These are phyloP conservation scores for Hyles euphorbiae DNA, from an alignment of 1,140 invertebrate genomes.

Conservation along the genomic window DNA sequence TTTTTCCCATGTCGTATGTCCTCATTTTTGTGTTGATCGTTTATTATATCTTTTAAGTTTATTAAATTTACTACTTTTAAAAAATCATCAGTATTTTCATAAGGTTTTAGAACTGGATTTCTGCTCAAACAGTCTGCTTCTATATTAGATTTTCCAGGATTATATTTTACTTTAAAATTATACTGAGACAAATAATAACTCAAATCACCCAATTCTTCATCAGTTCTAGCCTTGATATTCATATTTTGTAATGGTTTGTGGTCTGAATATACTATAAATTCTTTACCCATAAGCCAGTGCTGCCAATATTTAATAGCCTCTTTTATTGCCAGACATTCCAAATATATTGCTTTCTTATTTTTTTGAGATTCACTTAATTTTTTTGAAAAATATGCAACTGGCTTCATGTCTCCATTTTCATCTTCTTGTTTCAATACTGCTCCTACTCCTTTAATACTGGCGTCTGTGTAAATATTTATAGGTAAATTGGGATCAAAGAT, in stretches of 20 bases:
- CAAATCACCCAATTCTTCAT: slow-evolving; percentile 12
- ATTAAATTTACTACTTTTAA: slow-evolving; percentile 13
- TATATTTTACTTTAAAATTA: slow-evolving; percentile 14
- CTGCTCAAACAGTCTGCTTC: slow-evolving; percentile 9
- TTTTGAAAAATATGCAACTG: slow-evolving; percentile 20
- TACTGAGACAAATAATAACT: slow-evolving; percentile 5
- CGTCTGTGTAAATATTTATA: slow-evolving; percentile 43
- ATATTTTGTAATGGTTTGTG: slow-evolving; percentile 14
- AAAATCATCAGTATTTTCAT: slow-evolving; percentile 7
- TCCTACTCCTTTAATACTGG: slow-evolving; percentile 39
- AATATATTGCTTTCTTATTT: slow-evolving; percentile 31
- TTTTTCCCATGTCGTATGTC: slow-evolving; percentile 7
- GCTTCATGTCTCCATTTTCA: slow-evolving; percentile 10
- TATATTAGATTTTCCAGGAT: slow-evolving; percentile 11
- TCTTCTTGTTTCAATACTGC: slow-evolving; percentile 29
- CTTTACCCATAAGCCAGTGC: slow-evolving; percentile 10
- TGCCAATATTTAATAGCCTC: slow-evolving; percentile 30
- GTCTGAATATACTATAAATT: slow-evolving; percentile 14
- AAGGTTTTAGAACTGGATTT: slow-evolving; percentile 8
- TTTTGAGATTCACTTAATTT: slow-evolving; percentile 25
- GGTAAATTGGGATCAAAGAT: slow-evolving; percentile 40
- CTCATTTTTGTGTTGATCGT: slow-evolving; percentile 10
- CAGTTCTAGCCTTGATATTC: slow-evolving; percentile 13
- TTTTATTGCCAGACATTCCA: slow-evolving; percentile 30
- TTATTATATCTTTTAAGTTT: slow-evolving; percentile 4